Evolutionary conservation across 2,888 invertebrate species (phyloP).

Genomic region (Cheilosia vernalis): DNA sequence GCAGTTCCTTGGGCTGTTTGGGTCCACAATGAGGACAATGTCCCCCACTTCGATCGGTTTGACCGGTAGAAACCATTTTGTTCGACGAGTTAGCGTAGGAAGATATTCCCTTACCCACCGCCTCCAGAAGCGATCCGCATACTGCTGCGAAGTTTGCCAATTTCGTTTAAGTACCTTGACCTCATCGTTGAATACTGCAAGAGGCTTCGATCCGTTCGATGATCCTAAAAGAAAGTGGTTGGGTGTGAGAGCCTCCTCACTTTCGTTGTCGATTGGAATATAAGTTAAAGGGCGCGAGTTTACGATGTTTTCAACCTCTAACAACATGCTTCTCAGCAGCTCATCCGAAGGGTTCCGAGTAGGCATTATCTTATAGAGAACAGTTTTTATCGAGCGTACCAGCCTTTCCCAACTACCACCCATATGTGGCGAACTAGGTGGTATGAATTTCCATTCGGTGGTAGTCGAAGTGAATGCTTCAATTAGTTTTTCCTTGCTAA

Average conservation of each 20-base stretch:
- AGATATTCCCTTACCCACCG: slow-evolving; percentile 59
- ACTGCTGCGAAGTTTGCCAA: no score
- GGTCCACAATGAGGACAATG: slow-evolving; percentile 60
- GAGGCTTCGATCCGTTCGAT: no score
- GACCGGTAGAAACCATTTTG: slow-evolving; percentile 54
- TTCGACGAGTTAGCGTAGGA: no score
- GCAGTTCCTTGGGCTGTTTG: neutral
- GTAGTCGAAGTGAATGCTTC: slow-evolving; percentile 5
- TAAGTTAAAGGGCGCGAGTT: no score
- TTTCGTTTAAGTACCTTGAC: no score
- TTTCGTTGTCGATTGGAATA: no score
- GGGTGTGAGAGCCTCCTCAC: no score
- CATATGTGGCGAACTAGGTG: slow-evolving; percentile 74
- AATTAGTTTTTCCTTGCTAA: neutral
- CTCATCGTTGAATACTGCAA: no score
- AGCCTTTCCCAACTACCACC: slow-evolving; percentile 68
- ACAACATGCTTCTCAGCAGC: no score
- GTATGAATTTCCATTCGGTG: slow-evolving; percentile 74
- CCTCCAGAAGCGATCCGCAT: slow-evolving; percentile 50
- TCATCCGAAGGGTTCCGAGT: no score
- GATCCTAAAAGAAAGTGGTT: no score
- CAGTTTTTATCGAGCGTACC: slow-evolving; percentile 60
- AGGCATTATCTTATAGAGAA: slow-evolving; percentile 51
- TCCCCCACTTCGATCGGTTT: slow-evolving; percentile 53
- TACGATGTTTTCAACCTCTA: no score